phyloP scores from a whole-genome alignment of 2,888 invertebrate species.

The Willowsia nigromaculata region DNA sequence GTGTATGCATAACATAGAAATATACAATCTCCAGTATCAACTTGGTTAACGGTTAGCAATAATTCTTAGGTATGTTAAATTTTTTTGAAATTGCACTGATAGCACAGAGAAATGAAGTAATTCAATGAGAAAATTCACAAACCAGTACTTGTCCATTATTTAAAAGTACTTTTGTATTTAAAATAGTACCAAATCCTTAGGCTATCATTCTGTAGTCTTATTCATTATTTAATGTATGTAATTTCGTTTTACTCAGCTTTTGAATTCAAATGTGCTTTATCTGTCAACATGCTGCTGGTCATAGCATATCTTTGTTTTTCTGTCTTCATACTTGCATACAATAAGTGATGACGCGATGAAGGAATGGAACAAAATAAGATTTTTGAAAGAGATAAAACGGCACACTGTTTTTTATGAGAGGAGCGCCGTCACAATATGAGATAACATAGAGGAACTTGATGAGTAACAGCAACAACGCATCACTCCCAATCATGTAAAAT shows the following conservation, averaged over 20 bases:
- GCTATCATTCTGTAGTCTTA: too few relatives aligned
- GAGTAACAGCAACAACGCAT: background rate
- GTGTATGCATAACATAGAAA: too few relatives aligned
- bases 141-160: too few relatives aligned
- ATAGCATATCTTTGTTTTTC: background rate
- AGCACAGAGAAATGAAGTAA: too few relatives aligned
- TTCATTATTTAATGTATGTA: background rate
- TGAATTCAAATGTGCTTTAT: background rate
- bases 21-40: background rate
- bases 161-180: too few relatives aligned
- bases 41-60: too few relatives aligned
- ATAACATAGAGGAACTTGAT: background rate
- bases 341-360: background rate
- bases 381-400: background rate
- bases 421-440: background rate
- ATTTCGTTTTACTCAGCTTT: background rate
- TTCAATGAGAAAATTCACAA: too few relatives aligned
- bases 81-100: too few relatives aligned
- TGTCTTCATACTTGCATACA: background rate
- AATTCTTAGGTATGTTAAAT: too few relatives aligned
- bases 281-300: background rate
- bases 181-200: too few relatives aligned
- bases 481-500: constrained; percentile 52
- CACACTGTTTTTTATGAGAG: background rate
- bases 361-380: background rate